Evolutionary conservation across 2,113 vertebrate species (phyloP).

Genomic region (Lontra canadensis): DNA sequence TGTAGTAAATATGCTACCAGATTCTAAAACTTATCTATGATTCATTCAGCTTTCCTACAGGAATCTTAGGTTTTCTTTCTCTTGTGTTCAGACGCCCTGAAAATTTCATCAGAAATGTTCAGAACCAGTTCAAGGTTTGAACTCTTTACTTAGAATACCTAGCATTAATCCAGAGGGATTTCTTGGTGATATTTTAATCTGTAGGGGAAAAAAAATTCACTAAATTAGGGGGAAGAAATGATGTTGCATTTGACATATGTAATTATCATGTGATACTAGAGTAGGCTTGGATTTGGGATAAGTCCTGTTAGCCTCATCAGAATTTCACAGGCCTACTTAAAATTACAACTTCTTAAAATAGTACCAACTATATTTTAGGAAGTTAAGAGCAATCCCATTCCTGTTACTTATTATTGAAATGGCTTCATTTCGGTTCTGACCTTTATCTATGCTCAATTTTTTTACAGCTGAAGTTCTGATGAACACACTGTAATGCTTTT

Average conservation of each 20-base stretch:
- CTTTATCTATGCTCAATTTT: background rate
- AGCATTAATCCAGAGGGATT: background rate
- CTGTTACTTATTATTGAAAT: background rate
- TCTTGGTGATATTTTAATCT: background rate
- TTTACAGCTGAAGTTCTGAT: background rate
- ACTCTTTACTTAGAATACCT: background rate
- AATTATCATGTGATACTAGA: background rate
- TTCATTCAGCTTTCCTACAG: background rate
- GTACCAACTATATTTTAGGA: background rate
- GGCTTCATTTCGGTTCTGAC: background rate
- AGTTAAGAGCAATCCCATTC: background rate
- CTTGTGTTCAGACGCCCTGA: background rate
- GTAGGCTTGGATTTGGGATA: background rate
- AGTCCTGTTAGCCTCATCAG: background rate
- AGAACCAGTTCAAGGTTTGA: background rate
- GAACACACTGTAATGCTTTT: background rate
- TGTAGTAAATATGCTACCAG: background rate
- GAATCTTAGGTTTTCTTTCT: background rate
- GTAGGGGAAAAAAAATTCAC: background rate
- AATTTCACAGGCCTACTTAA: background rate
- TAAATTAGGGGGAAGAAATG: background rate
- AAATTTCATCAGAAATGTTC: background rate
- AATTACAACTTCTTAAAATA: background rate
- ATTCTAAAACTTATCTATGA: background rate
- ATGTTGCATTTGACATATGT: background rate